These are phyloP conservation scores for Eolophus roseicapilla DNA, from an alignment of 2,113 vertebrate species.

Conservation along the genomic window DNA sequence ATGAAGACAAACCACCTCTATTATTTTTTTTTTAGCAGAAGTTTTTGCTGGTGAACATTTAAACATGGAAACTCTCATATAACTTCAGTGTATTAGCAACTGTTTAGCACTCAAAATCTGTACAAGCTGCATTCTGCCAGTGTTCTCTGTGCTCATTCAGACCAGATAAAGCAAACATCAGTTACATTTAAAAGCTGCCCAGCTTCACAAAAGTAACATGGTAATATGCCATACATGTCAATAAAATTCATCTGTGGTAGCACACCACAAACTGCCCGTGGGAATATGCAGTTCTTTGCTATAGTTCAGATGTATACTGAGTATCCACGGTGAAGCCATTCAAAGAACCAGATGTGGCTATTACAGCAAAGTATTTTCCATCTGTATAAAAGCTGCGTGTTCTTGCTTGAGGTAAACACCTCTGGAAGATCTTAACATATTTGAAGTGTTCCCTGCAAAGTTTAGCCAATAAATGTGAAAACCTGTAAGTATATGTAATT, in stretches of 20 bases:
- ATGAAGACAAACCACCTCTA: not conserved
- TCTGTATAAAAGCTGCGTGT: not conserved
- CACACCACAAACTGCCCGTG: not conserved
- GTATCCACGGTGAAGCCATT: not conserved
- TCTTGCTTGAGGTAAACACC: not conserved
- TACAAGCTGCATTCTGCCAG: not conserved
- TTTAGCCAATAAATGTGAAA: slow-evolving; percentile 65
- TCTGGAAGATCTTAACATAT: not conserved
- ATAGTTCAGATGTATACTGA: not conserved
- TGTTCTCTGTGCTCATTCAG: slow-evolving; percentile 38
- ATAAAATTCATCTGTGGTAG: not conserved
- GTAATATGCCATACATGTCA: not conserved
- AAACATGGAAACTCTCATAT: not conserved
- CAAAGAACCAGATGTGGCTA: not conserved
- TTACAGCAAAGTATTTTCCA: not conserved
- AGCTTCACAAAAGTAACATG: not conserved
- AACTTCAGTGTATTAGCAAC: not conserved
- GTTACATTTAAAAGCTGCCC: not conserved
- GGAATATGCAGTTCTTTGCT: not conserved
- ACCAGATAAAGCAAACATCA: not conserved
- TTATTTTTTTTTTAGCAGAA: not conserved
- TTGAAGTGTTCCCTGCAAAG: slow-evolving; percentile 28
- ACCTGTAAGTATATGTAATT: slow-evolving; percentile 71
- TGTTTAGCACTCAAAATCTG: not conserved
- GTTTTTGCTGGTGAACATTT: slow-evolving; percentile 20